These are phyloP conservation scores for Pandion haliaetus DNA, from an alignment of 2,113 vertebrate species.

Conservation along the genomic window DNA sequence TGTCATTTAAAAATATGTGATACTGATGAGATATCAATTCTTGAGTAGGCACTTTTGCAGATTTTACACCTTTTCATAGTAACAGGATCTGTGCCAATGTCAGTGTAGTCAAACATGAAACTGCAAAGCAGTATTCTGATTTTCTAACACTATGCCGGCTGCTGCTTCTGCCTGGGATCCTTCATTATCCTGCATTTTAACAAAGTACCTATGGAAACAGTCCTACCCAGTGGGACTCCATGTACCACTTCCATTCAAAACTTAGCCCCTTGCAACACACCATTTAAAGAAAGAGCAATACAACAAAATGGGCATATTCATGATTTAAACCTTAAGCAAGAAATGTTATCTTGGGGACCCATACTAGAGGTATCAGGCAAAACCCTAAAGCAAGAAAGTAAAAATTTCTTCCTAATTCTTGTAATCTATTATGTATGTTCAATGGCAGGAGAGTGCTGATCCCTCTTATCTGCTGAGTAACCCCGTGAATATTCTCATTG, in stretches of 20 bases:
- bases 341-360: rapidly evolving
- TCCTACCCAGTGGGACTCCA: neutral
- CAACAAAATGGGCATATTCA: neutral
- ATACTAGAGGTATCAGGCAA: neutral
- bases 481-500: neutral
- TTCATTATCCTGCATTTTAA: neutral
- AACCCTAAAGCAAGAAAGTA: neutral
- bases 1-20: neutral
- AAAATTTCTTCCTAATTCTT: neutral
- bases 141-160: neutral
- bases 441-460: neutral
- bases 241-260: neutral
- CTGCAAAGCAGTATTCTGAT: neutral
- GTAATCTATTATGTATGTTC: neutral
- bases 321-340: neutral
- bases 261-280: neutral
- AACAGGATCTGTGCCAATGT: neutral
- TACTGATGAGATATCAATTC: neutral
- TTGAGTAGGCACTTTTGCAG: neutral
- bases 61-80: neutral
- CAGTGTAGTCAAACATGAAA: neutral
- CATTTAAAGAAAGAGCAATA: neutral
- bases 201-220: neutral
- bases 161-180: neutral
- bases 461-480: neutral